These are phyloP conservation scores for Aphodius sticticus DNA, from an alignment of 2,888 invertebrate species.

Conservation along the genomic window DNA sequence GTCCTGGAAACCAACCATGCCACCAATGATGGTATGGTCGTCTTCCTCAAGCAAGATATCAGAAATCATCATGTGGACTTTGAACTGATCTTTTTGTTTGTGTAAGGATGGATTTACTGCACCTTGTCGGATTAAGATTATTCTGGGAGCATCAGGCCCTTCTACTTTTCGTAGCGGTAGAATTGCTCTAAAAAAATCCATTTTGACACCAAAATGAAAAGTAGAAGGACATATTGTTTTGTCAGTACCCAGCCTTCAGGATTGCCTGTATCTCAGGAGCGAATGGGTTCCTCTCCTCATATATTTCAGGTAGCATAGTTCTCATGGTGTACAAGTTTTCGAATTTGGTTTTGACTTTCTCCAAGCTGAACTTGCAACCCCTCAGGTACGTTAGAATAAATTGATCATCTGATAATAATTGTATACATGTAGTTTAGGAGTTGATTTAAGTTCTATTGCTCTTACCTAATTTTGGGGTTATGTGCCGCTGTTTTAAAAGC, in stretches of 20 bases:
- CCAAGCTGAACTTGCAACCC: conserved; percentile 71
- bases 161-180: conserved; percentile 46
- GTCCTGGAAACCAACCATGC: conserved; percentile 66
- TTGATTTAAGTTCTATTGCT: not conserved
- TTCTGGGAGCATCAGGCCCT: conserved; percentile 51
- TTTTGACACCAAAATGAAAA: no score
- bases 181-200: conserved; percentile 35
- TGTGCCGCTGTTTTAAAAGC: conserved; percentile 66
- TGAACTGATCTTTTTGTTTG: conserved; percentile 54
- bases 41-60: conserved; percentile 69
- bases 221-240: no score
- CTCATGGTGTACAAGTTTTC: conserved; percentile 67
- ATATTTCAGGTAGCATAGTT: conserved; percentile 64
- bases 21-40: conserved; percentile 65
- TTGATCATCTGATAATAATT: conserved; percentile 64
- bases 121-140: conserved; percentile 53
- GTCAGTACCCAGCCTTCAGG: not conserved
- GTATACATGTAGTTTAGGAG: not conserved
- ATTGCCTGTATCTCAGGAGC: conserved; percentile 31
- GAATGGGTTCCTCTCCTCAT: conserved; percentile 55
- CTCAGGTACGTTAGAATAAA: conserved; percentile 69
- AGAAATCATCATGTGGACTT: conserved; percentile 64
- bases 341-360: conserved; percentile 68
- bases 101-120: conserved; percentile 45
- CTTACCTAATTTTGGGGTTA: conserved; percentile 66